Conservation (phyloP, 2,888 invertebrate genomes). For the Scrobipalpa atriplicella region DNA sequence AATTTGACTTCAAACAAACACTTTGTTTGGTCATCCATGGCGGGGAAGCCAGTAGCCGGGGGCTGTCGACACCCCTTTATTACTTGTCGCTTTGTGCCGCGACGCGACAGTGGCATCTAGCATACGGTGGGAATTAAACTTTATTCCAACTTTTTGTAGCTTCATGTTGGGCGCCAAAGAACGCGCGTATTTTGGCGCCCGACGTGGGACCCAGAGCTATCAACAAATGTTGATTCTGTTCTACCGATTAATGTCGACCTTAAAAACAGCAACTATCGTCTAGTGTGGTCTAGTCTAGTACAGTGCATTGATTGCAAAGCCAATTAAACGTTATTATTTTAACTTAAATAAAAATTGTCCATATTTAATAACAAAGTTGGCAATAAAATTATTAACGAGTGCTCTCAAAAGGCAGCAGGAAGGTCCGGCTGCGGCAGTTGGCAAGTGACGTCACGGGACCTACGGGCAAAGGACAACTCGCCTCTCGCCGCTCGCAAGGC, state of each 20-base stretch:
- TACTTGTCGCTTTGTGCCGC: constrained; percentile 73
- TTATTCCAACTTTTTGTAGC: constrained; percentile 61
- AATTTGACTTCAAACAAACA: constrained; percentile 24
- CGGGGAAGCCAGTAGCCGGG: constrained; percentile 6
- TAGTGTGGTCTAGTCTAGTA: too few relatives aligned
- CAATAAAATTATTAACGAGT: background rate
- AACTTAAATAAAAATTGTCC: background rate
- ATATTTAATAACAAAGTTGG: background rate
- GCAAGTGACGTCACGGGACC: constrained; percentile 23
- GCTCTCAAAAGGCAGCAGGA: background rate
- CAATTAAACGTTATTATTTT: too few relatives aligned
- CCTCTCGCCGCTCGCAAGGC: constrained; percentile 36
- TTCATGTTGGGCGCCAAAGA: constrained; percentile 29
- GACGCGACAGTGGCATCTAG: constrained; percentile 55
- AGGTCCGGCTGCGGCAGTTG: background rate
- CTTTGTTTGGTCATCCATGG: constrained; percentile 25
- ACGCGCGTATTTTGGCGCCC: constrained; percentile 60
- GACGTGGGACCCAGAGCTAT: constrained; percentile 44
- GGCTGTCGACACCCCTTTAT: constrained; percentile 75
- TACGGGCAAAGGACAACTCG: constrained; percentile 24
- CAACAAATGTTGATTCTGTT: background rate
- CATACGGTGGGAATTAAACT: constrained; percentile 73
- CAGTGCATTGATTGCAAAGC: too few relatives aligned
- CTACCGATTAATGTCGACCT: too few relatives aligned
- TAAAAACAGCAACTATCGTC: too few relatives aligned